Evolutionary conservation across 2,888 invertebrate species (phyloP).

Genomic region (Caradrina clavipalpis): DNA sequence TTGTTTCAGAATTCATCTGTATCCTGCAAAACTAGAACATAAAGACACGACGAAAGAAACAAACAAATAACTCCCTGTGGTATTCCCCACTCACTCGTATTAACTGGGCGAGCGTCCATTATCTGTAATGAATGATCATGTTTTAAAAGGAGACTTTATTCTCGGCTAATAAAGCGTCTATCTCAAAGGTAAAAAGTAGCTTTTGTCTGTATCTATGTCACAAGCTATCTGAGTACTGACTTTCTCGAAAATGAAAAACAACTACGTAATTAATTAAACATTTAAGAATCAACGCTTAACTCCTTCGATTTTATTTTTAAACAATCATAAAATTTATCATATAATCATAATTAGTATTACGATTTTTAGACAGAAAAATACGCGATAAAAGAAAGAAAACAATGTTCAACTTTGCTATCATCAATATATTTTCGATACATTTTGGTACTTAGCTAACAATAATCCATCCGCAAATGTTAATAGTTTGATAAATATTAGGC

Average conservation of each 20-base stretch:
- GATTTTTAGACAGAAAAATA: background rate
- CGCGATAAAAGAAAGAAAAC: constrained; percentile 29
- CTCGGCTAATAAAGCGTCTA: background rate
- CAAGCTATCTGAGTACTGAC: background rate
- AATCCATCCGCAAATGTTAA: constrained; percentile 8
- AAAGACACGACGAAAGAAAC: background rate
- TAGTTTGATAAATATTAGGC: constrained; percentile 20
- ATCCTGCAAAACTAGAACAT: background rate
- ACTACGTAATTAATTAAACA: background rate
- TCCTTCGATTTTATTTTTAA: background rate
- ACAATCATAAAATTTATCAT: no score
- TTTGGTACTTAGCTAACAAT: constrained; percentile 12
- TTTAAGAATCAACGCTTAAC: background rate
- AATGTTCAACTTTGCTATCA: constrained; percentile 14
- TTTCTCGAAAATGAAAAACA: no score
- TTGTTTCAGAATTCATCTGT: no score
- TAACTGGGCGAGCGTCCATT: background rate
- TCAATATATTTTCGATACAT: constrained; percentile 37
- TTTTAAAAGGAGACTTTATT: background rate
- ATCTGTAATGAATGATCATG: background rate
- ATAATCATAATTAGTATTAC: no score
- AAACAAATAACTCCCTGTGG: constrained; percentile 14
- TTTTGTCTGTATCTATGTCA: background rate
- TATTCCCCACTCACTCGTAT: constrained; percentile 5
- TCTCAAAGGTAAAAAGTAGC: background rate